Conservation (phyloP, 2,888 invertebrate species). For the Flexamia atlantica region DNA sequence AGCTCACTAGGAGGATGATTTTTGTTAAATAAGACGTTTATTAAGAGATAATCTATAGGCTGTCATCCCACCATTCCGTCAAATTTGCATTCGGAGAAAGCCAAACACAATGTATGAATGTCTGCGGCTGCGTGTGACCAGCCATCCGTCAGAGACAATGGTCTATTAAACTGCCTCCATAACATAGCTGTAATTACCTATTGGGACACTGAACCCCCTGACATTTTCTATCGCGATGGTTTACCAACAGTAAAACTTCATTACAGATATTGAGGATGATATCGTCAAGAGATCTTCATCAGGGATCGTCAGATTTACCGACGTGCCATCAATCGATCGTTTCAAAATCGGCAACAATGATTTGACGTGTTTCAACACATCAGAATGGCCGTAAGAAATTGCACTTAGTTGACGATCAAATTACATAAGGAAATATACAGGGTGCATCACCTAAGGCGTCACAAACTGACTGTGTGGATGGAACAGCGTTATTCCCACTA, state of each 20-base stretch:
- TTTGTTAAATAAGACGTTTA: no score
- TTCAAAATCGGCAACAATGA: slow-evolving; percentile 2
- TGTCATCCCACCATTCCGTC: slow-evolving; percentile 4
- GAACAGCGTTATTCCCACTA: no score
- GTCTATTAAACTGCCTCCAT: slow-evolving; percentile 9
- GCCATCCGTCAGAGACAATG: not conserved
- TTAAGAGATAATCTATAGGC: no score
- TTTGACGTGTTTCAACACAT: not conserved
- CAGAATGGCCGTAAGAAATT: no score
- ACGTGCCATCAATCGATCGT: slow-evolving; percentile 26
- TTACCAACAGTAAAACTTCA: slow-evolving; percentile 17
- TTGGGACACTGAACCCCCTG: slow-evolving; percentile 15
- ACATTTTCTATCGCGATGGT: slow-evolving; percentile 4
- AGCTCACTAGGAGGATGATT: no score
- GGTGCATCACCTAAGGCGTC: no score
- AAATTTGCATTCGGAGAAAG: slow-evolving; percentile 3
- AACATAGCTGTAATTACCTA: slow-evolving; percentile 13
- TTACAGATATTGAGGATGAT: not conserved
- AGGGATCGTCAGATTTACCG: not conserved
- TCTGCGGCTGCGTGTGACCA: not conserved
- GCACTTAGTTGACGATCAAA: no score
- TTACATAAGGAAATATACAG: no score
- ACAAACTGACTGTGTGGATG: no score
- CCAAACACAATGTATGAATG: slow-evolving; percentile 1
- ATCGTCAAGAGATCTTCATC: slow-evolving; percentile 31